Evolutionary conservation across 2,888 invertebrate genomes (phyloP).

Genomic region (Lydus trimaculatus): DNA sequence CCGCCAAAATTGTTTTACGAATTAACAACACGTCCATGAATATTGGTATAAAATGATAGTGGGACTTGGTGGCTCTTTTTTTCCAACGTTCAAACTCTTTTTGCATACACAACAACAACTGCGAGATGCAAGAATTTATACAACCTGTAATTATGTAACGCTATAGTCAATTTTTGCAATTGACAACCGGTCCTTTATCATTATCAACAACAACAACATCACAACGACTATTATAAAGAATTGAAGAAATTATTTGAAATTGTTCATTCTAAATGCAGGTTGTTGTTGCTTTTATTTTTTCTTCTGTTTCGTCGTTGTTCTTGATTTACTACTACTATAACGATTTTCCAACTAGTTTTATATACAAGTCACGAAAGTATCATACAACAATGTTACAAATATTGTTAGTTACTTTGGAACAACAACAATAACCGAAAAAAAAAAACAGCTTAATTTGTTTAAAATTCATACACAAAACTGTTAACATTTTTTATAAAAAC

Average conservation of each 20-base stretch:
- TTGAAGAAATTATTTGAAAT: not conserved
- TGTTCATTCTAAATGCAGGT: not conserved
- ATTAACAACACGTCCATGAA: conserved; percentile 27
- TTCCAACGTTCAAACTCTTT: not conserved
- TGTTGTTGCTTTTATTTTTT: not conserved
- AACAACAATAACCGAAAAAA: no score
- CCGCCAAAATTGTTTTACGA: conserved; percentile 29
- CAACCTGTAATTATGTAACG: conserved; percentile 4
- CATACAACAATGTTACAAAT: not conserved
- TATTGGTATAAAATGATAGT: conserved; percentile 12
- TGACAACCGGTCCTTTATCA: not conserved
- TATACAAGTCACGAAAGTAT: not conserved
- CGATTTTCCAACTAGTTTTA: not conserved
- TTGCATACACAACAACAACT: not conserved
- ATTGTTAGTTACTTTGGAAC: not conserved
- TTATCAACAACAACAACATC: not conserved
- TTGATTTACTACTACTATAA: not conserved
- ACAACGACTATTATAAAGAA: not conserved
- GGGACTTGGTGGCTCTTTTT: not conserved
- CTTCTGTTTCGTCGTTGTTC: no score
- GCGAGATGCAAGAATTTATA: not conserved
- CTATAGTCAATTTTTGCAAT: not conserved
- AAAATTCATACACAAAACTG: not conserved
- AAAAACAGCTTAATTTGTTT: not conserved
- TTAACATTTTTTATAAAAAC: not conserved